Conservation (phyloP, 2,797 vertebrate species). For the Scomberomorus guttatus region DNA sequence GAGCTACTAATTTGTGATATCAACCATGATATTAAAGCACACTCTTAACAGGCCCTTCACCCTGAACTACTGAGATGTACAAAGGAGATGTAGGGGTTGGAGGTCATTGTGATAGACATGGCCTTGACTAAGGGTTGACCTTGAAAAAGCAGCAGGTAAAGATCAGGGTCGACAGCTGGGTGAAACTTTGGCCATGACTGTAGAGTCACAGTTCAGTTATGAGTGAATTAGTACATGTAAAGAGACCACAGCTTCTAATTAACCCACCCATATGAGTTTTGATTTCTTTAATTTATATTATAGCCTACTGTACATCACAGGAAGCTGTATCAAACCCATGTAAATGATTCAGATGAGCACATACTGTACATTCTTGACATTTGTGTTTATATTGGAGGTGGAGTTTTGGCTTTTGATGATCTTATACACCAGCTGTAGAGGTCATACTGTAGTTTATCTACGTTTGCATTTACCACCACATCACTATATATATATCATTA, state of each 20-base stretch:
- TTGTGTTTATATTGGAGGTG: too few relatives aligned
- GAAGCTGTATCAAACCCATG: background rate
- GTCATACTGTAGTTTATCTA: background rate
- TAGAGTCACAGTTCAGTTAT: conserved; percentile 10
- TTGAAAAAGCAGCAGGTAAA: conserved; percentile 3
- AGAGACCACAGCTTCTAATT: background rate
- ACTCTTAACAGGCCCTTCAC: background rate
- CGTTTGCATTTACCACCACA: too few relatives aligned
- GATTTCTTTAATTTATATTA: background rate
- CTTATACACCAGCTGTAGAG: background rate
- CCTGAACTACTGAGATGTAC: background rate
- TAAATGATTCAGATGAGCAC: background rate
- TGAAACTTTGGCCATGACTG: background rate
- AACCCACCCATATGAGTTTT: background rate
- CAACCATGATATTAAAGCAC: background rate
- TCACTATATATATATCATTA: too few relatives aligned
- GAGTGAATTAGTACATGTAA: background rate
- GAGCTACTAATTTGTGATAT: background rate
- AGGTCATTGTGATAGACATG: background rate
- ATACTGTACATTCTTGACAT: background rate
- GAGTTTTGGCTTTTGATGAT: background rate
- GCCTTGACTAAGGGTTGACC: background rate
- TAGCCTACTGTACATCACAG: too few relatives aligned
- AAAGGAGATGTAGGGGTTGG: background rate
- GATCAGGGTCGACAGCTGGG: conserved; percentile 3